phyloP scores from a whole-genome alignment of 2,797 vertebrate genomes.

The Centropyge bicolor region DNA sequence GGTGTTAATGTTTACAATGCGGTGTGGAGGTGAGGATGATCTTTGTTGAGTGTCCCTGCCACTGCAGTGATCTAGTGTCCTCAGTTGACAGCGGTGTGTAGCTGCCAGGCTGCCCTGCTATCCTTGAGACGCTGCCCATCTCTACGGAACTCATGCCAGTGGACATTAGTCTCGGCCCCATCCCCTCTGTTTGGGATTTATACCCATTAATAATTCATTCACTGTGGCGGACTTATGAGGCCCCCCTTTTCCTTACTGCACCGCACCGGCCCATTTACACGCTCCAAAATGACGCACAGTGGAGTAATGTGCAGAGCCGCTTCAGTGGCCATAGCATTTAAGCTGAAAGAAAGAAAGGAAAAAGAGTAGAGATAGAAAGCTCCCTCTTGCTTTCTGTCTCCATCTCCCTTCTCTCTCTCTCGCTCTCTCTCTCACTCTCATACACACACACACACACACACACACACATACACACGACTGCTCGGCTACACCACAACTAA shows the following conservation, averaged over 20 bases:
- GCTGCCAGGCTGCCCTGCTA: slow-evolving; percentile 60
- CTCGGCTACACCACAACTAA: slow-evolving; percentile 76
- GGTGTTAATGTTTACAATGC: slow-evolving; percentile 53
- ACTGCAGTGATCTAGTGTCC: slow-evolving; percentile 67
- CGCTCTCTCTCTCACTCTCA: too few species aligned
- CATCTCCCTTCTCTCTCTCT: slow-evolving; percentile 23
- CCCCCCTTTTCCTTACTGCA: slow-evolving; percentile 54
- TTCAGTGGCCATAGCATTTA: slow-evolving; percentile 60
- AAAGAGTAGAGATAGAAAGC: slow-evolving; percentile 45
- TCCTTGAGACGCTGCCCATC: slow-evolving; percentile 79
- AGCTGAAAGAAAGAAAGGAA: slow-evolving; percentile 49
- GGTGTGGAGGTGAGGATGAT: slow-evolving; percentile 63
- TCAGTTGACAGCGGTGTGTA: slow-evolving; percentile 58
- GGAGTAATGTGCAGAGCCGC: slow-evolving; percentile 52
- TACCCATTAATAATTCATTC: slow-evolving; percentile 85
- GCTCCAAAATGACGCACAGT: slow-evolving; percentile 62
- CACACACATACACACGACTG: slow-evolving; percentile 49
- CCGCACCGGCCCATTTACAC: slow-evolving; percentile 62
- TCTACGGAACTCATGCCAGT: slow-evolving; percentile 72
- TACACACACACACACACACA: neutral
- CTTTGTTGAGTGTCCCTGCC: slow-evolving; percentile 56
- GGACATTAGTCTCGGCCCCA: slow-evolving; percentile 81
- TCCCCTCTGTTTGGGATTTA: slow-evolving; percentile 82
- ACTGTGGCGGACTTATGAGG: slow-evolving; percentile 72
- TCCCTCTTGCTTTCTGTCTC: slow-evolving; percentile 44